phyloP scores from a whole-genome alignment of 2,888 invertebrate species.

The Allacma fusca region DNA sequence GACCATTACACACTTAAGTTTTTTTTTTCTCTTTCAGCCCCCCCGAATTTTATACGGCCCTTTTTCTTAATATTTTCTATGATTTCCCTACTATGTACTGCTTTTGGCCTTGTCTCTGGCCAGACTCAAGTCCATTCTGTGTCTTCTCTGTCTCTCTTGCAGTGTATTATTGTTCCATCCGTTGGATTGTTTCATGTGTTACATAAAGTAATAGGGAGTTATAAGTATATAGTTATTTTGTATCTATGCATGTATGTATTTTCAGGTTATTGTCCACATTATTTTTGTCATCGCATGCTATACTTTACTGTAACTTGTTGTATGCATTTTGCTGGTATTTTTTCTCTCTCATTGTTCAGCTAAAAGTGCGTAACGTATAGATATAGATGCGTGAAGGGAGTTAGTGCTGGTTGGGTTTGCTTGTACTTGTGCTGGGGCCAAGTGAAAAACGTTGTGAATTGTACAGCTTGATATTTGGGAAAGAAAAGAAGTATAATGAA shows the following conservation, averaged over 20 bases:
- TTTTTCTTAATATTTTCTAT: conserved; percentile 1
- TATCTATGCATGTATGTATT: not conserved
- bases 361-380: not conserved
- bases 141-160: not conserved
- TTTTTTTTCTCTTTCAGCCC: no score
- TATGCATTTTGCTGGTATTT: not conserved
- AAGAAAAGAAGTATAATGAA: conserved; percentile 45
- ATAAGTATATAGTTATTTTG: not conserved
- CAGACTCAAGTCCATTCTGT: not conserved
- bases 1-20: conserved; percentile 18
- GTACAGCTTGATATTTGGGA: conserved; percentile 29
- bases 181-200: no score
- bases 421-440: not conserved
- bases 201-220: no score
- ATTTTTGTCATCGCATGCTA: no score
- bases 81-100: not conserved
- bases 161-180: not conserved
- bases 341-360: not conserved
- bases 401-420: not conserved
- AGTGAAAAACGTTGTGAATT: conserved; percentile 24
- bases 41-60: not conserved
- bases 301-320: no score
- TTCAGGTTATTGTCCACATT: not conserved
- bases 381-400: not conserved
- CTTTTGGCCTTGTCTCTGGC: not conserved